A percentile compares a stretch with the other conserved stretches of the same genome.
phyloP scores from a whole-genome alignment of 2,888 invertebrate genomes.

The Amphipoea lucens region DNA sequence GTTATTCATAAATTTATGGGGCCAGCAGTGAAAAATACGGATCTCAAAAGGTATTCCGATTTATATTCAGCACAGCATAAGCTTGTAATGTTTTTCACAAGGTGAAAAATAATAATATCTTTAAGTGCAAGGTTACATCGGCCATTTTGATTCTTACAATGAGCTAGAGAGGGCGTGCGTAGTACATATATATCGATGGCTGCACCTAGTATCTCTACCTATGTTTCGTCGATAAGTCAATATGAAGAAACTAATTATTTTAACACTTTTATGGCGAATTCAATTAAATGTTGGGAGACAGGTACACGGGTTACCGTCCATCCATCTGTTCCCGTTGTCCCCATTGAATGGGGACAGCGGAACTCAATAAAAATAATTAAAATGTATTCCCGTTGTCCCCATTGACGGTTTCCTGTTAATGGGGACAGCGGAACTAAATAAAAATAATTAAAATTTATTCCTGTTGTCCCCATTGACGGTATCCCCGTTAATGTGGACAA shows the following conservation, averaged over 20 bases:
- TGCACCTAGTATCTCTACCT: not conserved
- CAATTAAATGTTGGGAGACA: not conserved
- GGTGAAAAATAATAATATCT: slow-evolving; percentile 10
- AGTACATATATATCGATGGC: too few relatives aligned
- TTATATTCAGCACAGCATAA: slow-evolving; percentile 12
- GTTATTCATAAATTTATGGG: slow-evolving; percentile 17
- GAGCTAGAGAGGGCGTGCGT: not conserved
- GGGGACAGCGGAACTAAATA: too few relatives aligned
- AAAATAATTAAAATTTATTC: too few relatives aligned
- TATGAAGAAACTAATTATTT: not conserved
- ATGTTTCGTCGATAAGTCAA: not conserved
- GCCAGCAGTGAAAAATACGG: slow-evolving; percentile 20
- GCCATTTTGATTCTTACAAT: slow-evolving; percentile 7
- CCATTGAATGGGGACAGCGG: too few relatives aligned
- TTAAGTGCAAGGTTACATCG: slow-evolving; percentile 5
- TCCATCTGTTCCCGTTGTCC: too few relatives aligned
- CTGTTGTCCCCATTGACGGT: too few relatives aligned
- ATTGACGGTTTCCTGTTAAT: too few relatives aligned
- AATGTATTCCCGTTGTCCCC: too few relatives aligned
- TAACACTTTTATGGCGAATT: not conserved
- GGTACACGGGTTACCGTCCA: not conserved
- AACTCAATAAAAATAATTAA: too few relatives aligned
- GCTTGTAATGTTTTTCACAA: slow-evolving; percentile 7
- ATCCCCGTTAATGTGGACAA: too few relatives aligned
- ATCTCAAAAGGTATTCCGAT: slow-evolving; percentile 7